Percentiles rank a stretch among this genome's conserved stretches.
Conservation (phyloP, 2,113 vertebrate genomes). For the Mus musculus region DNA sequence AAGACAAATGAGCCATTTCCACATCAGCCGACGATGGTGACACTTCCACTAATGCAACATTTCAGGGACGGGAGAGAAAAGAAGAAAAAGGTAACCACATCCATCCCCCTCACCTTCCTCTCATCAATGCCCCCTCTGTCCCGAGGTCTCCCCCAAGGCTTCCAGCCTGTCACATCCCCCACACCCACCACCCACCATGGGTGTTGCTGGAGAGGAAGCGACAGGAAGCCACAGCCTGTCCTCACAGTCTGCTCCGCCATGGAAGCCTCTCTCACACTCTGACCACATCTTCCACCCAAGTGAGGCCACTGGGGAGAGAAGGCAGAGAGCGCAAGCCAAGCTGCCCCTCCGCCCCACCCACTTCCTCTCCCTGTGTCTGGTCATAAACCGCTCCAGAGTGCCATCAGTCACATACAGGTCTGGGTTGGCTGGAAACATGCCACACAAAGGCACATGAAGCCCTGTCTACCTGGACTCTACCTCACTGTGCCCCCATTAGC, state of each 20-base stretch:
- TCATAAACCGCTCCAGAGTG: neutral
- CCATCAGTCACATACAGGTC: neutral
- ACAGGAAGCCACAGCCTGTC: neutral
- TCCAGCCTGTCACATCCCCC: neutral
- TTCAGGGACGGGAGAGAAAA: neutral
- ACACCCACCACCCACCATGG: too few relatives aligned
- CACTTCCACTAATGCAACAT: neutral
- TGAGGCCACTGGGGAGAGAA: neutral
- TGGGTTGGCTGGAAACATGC: neutral
- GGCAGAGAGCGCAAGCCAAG: neutral
- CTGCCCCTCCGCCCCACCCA: neutral
- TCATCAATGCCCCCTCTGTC: neutral
- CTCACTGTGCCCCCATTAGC: neutral
- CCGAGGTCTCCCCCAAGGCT: neutral
- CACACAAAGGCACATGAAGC: neutral
- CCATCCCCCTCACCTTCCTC: too few relatives aligned
- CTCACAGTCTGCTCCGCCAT: neutral
- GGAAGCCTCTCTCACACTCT: neutral
- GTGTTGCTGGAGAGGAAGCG: rapidly evolving
- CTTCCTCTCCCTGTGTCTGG: slow-evolving; percentile 36
- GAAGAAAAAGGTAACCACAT: neutral
- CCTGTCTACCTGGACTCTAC: neutral
- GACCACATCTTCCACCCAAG: neutral
- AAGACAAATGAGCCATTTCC: neutral
- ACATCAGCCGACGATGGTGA: neutral